Base-by-base conservation (phyloP, 2,797 vertebrate genomes). In the Numenius phaeopus region DNA sequence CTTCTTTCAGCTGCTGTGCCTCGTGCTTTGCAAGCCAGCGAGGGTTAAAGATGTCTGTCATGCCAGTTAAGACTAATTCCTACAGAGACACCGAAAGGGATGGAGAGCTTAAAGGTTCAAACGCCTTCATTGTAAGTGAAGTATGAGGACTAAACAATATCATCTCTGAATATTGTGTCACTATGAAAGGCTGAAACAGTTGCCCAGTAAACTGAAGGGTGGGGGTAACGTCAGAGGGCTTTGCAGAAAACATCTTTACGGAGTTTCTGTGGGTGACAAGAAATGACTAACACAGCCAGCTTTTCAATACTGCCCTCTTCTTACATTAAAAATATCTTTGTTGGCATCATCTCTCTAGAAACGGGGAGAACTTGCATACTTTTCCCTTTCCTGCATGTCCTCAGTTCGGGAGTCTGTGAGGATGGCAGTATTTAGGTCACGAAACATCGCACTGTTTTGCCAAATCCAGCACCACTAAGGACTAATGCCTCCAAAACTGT, bases 371-470 rank as follows among this genome's bases (percentile, higher is more conserved):
- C 39, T 24, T 47, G 24, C 67, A 64, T 37, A 52, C 4, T 72
- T 14, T 50, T 44, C 29, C 27, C 27, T 72, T 89, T 79, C 44
- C 49, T 67, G 49, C 40, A 24, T 2, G 4, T 11, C 13, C 30
- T 16, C 29, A 2, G 30, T 40, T 71, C 64, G 91, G 81, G 10
- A 52, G 23, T 2, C 67, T 49, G 22, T 18, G 57, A 49, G 26
- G 67, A 27, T 23, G 26, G 24, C 0, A 0, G 4, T 34, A 42
- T 39, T 90, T 42, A 44, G 61, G 44, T 77, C 76, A 58, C 3
- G 16, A 83, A 71, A 39, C 0, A 0, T 10, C n/a, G 23, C 21
- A 17, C 27, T 23, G 2, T 59, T 88, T 67, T 65, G 37, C 62
- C 70, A 76, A 81, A 70, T 10, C 27, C 42, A 83, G 23, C 47